These are phyloP conservation scores for Calephelis perditalis DNA, from an alignment of 2,888 invertebrate genomes.

Conservation along the genomic window DNA sequence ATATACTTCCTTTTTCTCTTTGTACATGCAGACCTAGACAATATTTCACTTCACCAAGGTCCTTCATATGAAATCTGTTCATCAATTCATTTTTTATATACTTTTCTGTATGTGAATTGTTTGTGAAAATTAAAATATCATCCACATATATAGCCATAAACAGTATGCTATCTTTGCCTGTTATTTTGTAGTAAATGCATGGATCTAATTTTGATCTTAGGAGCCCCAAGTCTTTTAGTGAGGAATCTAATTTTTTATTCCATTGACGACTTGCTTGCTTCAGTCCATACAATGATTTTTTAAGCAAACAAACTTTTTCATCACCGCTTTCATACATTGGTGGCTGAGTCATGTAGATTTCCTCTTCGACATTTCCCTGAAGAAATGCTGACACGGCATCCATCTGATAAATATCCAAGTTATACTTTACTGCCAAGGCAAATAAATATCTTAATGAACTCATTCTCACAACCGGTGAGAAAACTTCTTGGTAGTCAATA, in stretches of 20 bases:
- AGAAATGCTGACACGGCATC: constrained; percentile 30
- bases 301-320: constrained; percentile 28
- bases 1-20: neutral
- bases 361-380: constrained; percentile 28
- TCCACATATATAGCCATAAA: constrained; percentile 27
- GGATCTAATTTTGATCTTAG: constrained; percentile 21
- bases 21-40: neutral
- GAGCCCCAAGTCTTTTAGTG: constrained; percentile 18
- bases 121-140: constrained; percentile 20
- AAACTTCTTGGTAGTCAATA: constrained; percentile 16
- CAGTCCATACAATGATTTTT: constrained; percentile 26
- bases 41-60: neutral
- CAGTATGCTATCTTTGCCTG: too few species aligned
- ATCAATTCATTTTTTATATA: neutral
- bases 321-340: constrained; percentile 18
- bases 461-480: constrained; percentile 29
- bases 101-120: constrained; percentile 15
- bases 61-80: constrained; percentile 13
- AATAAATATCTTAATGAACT: constrained; percentile 26
- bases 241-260: constrained; percentile 14
- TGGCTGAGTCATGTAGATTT: constrained; percentile 30
- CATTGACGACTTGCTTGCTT: constrained; percentile 25
- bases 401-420: constrained; percentile 25
- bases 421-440: constrained; percentile 22
- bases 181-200: constrained; percentile 23